A percentile compares a stretch with the other conserved stretches of the same genome.
These are phyloP conservation scores for Syngnathus floridae DNA, from an alignment of 2,113 vertebrate species.

Conservation along the genomic window DNA sequence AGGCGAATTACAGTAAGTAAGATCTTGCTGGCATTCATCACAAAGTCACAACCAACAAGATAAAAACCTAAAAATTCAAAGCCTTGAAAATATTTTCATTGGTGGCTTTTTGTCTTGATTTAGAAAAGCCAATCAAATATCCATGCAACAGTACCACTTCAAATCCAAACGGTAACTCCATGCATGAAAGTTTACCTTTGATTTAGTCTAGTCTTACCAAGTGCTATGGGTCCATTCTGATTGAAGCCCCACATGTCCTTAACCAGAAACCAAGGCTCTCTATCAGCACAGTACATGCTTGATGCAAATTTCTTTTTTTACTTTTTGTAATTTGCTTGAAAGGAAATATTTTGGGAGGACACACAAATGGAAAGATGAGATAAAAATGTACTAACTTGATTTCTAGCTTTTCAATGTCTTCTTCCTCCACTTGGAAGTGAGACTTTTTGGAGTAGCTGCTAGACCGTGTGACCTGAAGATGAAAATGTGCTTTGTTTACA, in stretches of 20 bases:
- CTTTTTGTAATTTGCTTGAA: neutral
- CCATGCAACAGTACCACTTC: slow-evolving; percentile 62
- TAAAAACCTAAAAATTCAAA: slow-evolving; percentile 3
- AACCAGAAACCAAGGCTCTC: slow-evolving; percentile 62
- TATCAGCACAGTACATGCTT: slow-evolving; percentile 58
- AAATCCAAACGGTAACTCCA: slow-evolving; percentile 61
- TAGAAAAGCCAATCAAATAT: slow-evolving; percentile 20
- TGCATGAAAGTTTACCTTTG: slow-evolving; percentile 62
- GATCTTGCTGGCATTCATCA: slow-evolving; percentile 12
- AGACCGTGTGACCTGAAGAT: slow-evolving; percentile 83
- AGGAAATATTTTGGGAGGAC: neutral
- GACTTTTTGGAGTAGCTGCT: slow-evolving; percentile 95
- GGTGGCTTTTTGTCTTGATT: slow-evolving; percentile 33
- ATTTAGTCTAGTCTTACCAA: slow-evolving; percentile 58
- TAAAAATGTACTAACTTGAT: slow-evolving; percentile 77
- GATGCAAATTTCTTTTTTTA: slow-evolving; percentile 32
- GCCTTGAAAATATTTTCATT: neutral
- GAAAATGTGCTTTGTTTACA: neutral
- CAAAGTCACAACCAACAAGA: slow-evolving; percentile 20
- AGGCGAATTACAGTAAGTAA: neutral
- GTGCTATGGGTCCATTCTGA: slow-evolving; percentile 57
- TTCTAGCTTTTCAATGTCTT: slow-evolving; percentile 97
- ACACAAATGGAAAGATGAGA: neutral
- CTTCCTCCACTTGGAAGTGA: slow-evolving; percentile 94
- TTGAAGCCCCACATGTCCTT: slow-evolving; percentile 57